Evolutionary conservation across 2,888 invertebrate species (phyloP).

Genomic region (Tiphia femorata): DNA sequence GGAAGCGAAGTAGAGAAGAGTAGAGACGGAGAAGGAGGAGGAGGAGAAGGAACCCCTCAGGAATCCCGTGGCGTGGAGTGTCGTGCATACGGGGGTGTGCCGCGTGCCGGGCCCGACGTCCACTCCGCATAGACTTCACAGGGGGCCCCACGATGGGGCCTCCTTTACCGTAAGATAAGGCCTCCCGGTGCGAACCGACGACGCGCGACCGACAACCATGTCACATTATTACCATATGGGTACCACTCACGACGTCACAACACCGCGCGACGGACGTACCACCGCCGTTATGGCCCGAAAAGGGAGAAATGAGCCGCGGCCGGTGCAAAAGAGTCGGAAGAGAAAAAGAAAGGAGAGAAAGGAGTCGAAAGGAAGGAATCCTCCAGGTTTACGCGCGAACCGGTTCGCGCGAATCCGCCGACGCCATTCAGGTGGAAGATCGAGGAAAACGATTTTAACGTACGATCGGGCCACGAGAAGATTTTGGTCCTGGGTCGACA

Average conservation of each 20-base stretch:
- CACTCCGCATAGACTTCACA: constrained; percentile 57
- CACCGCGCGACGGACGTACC: constrained; percentile 49
- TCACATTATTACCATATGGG: constrained; percentile 66
- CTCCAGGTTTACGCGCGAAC: constrained; percentile 35
- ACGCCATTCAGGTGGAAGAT: too few species aligned
- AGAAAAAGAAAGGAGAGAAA: background rate
- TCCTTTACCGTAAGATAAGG: constrained; percentile 60
- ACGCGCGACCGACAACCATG: constrained; percentile 68
- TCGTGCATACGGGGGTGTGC: constrained; percentile 59
- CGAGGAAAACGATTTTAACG: too few species aligned
- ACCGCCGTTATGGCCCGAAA: constrained; percentile 40
- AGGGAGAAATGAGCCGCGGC: background rate
- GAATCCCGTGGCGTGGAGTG: constrained; percentile 47
- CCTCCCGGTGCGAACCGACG: constrained; percentile 67
- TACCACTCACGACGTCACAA: constrained; percentile 64
- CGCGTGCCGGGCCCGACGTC: constrained; percentile 64
- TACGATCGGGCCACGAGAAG: too few species aligned
- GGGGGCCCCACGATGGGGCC: constrained; percentile 59
- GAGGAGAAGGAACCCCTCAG: constrained; percentile 32
- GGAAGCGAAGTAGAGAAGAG: background rate
- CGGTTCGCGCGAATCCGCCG: constrained; percentile 41
- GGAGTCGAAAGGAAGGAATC: constrained; percentile 16
- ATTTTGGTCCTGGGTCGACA: too few species aligned
- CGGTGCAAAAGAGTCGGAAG: background rate
- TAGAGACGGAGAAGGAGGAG: background rate